Percentiles rank a stretch among this genome's conserved stretches.
Conservation (phyloP, 1,140 invertebrate genomes). For the Lutraria rhynchaena region DNA sequence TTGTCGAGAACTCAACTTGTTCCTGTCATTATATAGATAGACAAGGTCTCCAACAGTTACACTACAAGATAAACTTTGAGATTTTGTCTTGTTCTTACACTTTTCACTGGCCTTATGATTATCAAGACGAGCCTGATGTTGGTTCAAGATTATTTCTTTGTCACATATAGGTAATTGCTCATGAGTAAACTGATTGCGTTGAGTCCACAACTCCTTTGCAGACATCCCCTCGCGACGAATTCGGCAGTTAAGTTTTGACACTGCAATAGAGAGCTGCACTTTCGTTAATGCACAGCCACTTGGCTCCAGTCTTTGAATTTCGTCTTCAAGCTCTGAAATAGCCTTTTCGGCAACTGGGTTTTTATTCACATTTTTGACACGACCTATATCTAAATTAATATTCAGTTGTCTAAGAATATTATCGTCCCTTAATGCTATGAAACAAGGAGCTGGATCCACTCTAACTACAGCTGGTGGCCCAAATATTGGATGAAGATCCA, state of each 20-base stretch:
- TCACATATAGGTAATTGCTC: conserved; percentile 53
- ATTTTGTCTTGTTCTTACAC: neutral
- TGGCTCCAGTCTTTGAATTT: conserved; percentile 37
- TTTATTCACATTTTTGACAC: conserved; percentile 58
- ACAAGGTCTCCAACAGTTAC: conserved; percentile 53
- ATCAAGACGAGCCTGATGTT: neutral
- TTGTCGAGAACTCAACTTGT: conserved; percentile 22
- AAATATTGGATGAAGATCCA: conserved; percentile 47
- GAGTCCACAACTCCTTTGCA: conserved; percentile 30
- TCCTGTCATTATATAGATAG: conserved; percentile 53
- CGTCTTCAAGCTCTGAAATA: conserved; percentile 48
- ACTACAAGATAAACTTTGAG: too few relatives aligned
- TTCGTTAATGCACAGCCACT: neutral
- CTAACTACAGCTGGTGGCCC: conserved; percentile 46
- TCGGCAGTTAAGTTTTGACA: conserved; percentile 40
- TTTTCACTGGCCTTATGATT: conserved; percentile 56
- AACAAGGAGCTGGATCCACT: conserved; percentile 32
- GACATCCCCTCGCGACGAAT: conserved; percentile 4
- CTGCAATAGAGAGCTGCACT: conserved; percentile 3
- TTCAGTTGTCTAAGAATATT: neutral
- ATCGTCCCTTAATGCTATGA: conserved; percentile 20
- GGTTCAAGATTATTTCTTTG: conserved; percentile 31
- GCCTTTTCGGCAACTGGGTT: conserved; percentile 56
- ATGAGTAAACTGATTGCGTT: conserved; percentile 36
- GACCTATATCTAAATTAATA: conserved; percentile 31